A percentile compares a stretch with the other conserved stretches of the same genome.
These are phyloP conservation scores for Mesorhabditis spiculigera DNA, from an alignment of 2,888 invertebrate species.

Conservation along the genomic window DNA sequence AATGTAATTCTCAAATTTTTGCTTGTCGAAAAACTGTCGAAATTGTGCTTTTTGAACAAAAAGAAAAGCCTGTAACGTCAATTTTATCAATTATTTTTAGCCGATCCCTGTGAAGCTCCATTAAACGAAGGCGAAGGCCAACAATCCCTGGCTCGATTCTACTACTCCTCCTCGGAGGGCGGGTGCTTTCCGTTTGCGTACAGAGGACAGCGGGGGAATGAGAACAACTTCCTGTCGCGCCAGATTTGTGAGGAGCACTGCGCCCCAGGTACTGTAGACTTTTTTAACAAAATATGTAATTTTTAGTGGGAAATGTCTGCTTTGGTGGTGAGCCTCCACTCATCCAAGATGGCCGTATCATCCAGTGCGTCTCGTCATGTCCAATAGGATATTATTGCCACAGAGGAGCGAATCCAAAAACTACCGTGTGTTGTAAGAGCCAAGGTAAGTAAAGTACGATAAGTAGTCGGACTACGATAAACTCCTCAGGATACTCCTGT, in stretches of 20 bases:
- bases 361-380: slow-evolving; percentile 40
- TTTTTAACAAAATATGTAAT: background rate
- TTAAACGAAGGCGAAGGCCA: slow-evolving; percentile 35
- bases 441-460: slow-evolving; percentile 21
- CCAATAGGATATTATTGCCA: slow-evolving; percentile 52
- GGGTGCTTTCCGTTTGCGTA: slow-evolving; percentile 38
- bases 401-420: slow-evolving; percentile 23
- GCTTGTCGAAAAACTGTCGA: background rate
- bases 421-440: slow-evolving; percentile 43
- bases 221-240: slow-evolving; percentile 54
- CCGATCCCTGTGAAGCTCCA: slow-evolving; percentile 37
- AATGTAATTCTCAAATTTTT: background rate
- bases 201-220: slow-evolving; percentile 36
- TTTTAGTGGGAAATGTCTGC: slow-evolving; percentile 42
- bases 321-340: slow-evolving; percentile 40
- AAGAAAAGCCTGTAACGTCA: too few relatives aligned
- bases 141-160: slow-evolving; percentile 36
- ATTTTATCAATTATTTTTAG: slow-evolving; percentile 17
- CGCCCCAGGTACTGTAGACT: slow-evolving; percentile 34
- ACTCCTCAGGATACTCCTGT: slow-evolving; percentile 40
- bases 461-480: background rate
- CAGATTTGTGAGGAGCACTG: slow-evolving; percentile 45
- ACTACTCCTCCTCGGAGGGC: slow-evolving; percentile 35
- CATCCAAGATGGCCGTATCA: slow-evolving; percentile 24
- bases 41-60: background rate